Evolutionary conservation across 2,113 vertebrate species (phyloP), one percentile per base, ranked within the genome.

Genomic region (Sclerurus mexicanus): DNA sequence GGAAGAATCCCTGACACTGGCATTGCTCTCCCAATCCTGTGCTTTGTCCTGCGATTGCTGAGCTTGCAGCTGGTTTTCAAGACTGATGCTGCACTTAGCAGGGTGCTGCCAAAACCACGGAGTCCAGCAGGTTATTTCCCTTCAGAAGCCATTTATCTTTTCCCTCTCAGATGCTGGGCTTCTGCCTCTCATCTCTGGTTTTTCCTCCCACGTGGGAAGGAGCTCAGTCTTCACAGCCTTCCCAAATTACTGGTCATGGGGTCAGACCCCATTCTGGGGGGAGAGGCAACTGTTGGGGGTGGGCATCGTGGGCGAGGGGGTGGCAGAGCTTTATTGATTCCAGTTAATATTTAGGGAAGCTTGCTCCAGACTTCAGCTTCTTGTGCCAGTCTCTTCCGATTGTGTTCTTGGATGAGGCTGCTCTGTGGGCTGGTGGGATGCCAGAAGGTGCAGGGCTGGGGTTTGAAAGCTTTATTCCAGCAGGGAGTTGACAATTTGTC

Each of bases 101-200:
- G 94, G 94, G 86, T 92, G 86, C 94, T 95, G 93, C 93, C 94
- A 92, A 95, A 39, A 84, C 87, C 66, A 22, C 55, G 9, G 73
- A 85, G 87, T 87, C 92, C 82, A 52, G 92, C 62, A 53, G 87
- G 85, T 93, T 90, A 58, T 87, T 95, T 94, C 81, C 80, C 80
- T 92, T 95, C 50, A 42, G 69, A 86, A 92, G 66, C 56, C 60
- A 85, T 92, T 94, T 75, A 85, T 94, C 91, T 95, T 81, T 27
- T 82, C 62, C n/a, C 28, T 87, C 85, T 94, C 81, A 82, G 62
- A n/a, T 2, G 1, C 6, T 0, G 0, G 44, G 50, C n/a, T 89
- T 89, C 62, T 68, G 58, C 28, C 58, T 91, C 87, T 96, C 55
- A 21, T 93, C 85, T 87, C 82, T 64, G 66, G 31, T 74, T 82